Evolutionary conservation across 1,140 invertebrate genomes (phyloP), one percentile per base, ranked within the genome.

Genomic region (Lerema accius): DNA sequence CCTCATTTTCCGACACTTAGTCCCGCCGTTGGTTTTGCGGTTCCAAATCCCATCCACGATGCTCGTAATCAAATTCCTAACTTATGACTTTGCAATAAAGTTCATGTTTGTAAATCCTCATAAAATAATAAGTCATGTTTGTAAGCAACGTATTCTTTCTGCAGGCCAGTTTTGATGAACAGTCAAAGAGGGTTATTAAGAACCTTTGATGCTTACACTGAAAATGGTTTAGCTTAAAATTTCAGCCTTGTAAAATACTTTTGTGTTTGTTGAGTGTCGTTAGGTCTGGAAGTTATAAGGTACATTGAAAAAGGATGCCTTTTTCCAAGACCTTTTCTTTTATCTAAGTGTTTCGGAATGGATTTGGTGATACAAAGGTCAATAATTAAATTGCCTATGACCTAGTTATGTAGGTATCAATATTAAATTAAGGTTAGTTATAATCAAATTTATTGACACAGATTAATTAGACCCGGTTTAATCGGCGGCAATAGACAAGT

Each of bases 1-100:
- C 73, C 75, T 82, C 72, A 81, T 84, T 84, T 80, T 82, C 71
- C 68, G 65, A 73, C 78, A 80, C 70, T 85, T 78, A 76, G 62
- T 61, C 69, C n/a, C 48, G 43, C 26, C 59, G 59, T 64, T 63
- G 45, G 58, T 71, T 73, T 73, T 49, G 65, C 55, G 61, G 51
- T 59, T 67, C 50, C 59, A 49, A 70, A 69, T 50, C 37, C 45
- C 32, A 64, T n/a, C n/a, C n/a, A n/a, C n/a, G 49, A n/a, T 4
- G n/a, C 1, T 14, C 0, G 32, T 9, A 40, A 1, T 14, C 1
- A 39, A 39, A 60, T 37, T 42, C 40, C 28, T 28, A 51, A 15
- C 19, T 35, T 62, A 32, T 39, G 0, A 5, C n/a, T 13, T 0
- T 0, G 5, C 1, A 7, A 26, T 48, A 65, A 16, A 45, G 28